Percentiles rank a stretch among this genome's conserved stretches.
Conservation (phyloP, 2,888 invertebrate species). For the Tryphoninae sp. region DNA sequence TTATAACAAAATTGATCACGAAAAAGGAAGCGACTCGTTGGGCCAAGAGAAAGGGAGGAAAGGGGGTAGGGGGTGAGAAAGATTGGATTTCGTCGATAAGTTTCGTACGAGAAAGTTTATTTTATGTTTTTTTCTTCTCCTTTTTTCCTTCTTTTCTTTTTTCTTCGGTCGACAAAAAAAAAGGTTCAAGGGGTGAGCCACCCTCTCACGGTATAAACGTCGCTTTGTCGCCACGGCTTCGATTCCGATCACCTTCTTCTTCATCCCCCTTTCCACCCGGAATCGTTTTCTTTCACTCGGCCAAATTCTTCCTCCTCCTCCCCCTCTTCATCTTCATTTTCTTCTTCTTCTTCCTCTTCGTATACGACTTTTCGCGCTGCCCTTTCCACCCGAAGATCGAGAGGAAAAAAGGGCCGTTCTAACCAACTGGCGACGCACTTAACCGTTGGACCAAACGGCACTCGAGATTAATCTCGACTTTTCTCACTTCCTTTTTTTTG, state of each 20-base stretch:
- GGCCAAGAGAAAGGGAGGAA: neutral
- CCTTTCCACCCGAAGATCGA: no score
- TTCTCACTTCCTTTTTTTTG: neutral
- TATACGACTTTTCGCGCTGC: no score
- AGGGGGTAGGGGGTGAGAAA: neutral
- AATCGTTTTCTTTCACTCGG: slow-evolving; percentile 11
- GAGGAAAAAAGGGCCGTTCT: neutral
- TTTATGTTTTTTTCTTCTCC: neutral
- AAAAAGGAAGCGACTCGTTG: neutral
- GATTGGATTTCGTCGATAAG: slow-evolving; percentile 34
- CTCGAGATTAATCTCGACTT: slow-evolving; percentile 18
- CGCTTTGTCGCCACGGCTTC: neutral
- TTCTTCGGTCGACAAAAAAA: slow-evolving; percentile 4
- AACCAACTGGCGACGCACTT: slow-evolving; percentile 6
- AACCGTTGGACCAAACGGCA: neutral
- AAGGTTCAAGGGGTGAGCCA: neutral
- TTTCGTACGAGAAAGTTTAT: neutral
- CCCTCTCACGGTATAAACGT: slow-evolving; percentile 9
- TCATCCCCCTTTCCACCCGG: neutral
- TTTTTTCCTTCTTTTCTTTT: neutral
- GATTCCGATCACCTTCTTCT: neutral
- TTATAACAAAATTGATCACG: neutral
- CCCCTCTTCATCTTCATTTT: neutral
- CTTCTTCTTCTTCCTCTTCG: no score
- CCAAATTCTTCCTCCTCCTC: slow-evolving; percentile 1